A percentile compares a stretch with the other conserved stretches of the same genome.
These are phyloP conservation scores for Daktulosphaira vitifoliae DNA, from an alignment of 1,140 invertebrate genomes.

Conservation along the genomic window DNA sequence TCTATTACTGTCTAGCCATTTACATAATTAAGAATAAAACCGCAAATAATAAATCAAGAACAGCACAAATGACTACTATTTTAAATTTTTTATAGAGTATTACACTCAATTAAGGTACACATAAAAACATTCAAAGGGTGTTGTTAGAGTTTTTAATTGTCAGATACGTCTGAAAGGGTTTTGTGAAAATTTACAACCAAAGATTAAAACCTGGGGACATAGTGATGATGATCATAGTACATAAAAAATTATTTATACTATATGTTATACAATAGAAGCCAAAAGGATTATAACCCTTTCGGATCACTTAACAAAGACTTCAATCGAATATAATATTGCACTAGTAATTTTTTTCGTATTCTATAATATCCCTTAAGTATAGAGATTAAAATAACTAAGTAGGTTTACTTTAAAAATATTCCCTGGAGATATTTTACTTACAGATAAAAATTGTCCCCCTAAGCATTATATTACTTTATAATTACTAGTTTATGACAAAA, in stretches of 20 bases:
- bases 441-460: no score
- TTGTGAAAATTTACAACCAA: slow-evolving; percentile 30
- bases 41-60: neutral
- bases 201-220: slow-evolving; percentile 17
- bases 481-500: no score
- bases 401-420: slow-evolving; percentile 21
- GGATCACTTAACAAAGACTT: slow-evolving; percentile 18
- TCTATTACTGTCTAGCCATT: no score
- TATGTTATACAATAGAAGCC: neutral
- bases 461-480: no score
- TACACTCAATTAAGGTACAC: slow-evolving; percentile 13
- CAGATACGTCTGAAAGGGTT: slow-evolving; percentile 7
- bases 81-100: neutral
- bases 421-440: neutral
- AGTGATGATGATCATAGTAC: neutral
- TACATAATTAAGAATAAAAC: slow-evolving; percentile 1
- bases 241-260: slow-evolving; percentile 24
- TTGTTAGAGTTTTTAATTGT: slow-evolving; percentile 32
- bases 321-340: slow-evolving; percentile 26
- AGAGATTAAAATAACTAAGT: slow-evolving; percentile 29
- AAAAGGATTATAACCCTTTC: slow-evolving; percentile 22
- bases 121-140: neutral
- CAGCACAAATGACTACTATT: neutral
- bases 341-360: slow-evolving; percentile 19
- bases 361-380: slow-evolving; percentile 3